These are phyloP conservation scores for Melanostoma scalare DNA, from an alignment of 2,888 invertebrate species.

Conservation along the genomic window DNA sequence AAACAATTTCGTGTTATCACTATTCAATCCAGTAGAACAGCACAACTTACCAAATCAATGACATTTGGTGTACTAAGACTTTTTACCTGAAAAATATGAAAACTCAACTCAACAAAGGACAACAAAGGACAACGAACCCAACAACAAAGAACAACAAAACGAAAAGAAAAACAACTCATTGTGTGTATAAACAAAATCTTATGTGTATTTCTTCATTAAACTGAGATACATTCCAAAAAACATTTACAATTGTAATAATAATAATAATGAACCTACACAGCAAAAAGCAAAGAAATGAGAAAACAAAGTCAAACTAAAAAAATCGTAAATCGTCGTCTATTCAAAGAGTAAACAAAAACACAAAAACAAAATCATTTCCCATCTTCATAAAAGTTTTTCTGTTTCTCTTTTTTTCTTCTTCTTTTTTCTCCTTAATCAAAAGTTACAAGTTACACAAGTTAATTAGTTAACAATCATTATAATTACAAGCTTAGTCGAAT, in stretches of 20 bases:
- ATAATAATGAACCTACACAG: conserved; percentile 55
- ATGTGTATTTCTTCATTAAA: conserved; percentile 67
- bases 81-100: not conserved
- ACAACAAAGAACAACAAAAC: conserved; percentile 1
- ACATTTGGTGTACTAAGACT: too few species aligned
- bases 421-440: conserved; percentile 48
- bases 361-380: conserved; percentile 25
- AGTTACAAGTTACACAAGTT: conserved; percentile 52
- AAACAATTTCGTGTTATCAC: too few species aligned
- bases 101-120: not conserved
- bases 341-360: conserved; percentile 37
- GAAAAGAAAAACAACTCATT: conserved; percentile 33
- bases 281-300: conserved; percentile 18
- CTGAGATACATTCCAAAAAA: conserved; percentile 68
- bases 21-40: too few species aligned
- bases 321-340: conserved; percentile 17
- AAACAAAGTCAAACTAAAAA: conserved; percentile 24
- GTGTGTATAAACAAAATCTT: conserved; percentile 70
- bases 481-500: conserved; percentile 70
- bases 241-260: conserved; percentile 56
- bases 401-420: not conserved
- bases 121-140: conserved; percentile 18
- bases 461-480: conserved; percentile 64
- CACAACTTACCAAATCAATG: too few species aligned
- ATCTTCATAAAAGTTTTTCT: conserved; percentile 26